Evolutionary conservation across 2,113 vertebrate species (phyloP).

Genomic region (Eudyptes chrysolophus): DNA sequence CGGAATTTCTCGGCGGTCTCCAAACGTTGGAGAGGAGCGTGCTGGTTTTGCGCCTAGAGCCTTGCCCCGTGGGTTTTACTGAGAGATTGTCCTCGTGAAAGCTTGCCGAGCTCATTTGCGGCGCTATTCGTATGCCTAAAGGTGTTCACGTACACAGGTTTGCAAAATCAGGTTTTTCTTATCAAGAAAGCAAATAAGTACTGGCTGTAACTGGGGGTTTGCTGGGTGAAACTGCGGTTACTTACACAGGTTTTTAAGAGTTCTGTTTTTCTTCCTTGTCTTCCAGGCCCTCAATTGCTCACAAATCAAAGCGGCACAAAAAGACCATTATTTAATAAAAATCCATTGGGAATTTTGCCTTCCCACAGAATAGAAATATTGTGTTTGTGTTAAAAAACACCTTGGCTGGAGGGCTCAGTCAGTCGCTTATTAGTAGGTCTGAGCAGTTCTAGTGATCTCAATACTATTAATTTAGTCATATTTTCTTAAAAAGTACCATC

Average conservation of each 20-base stretch:
- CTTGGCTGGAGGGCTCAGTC: background rate
- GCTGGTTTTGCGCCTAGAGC: accelerated
- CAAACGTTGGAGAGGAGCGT: accelerated
- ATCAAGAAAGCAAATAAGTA: background rate
- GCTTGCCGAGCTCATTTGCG: accelerated
- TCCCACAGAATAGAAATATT: accelerated
- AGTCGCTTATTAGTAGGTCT: background rate
- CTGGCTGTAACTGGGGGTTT: background rate
- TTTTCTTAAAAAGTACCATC: background rate
- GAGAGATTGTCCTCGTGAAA: background rate
- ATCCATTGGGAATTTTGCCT: background rate
- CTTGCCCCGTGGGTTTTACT: background rate
- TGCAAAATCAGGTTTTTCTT: background rate
- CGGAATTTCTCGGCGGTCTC: accelerated
- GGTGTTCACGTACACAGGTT: accelerated
- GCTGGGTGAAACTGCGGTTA: background rate
- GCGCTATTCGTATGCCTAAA: accelerated
- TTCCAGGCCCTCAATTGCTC: background rate
- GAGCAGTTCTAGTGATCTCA: background rate
- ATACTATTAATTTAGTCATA: background rate
- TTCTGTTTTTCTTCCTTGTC: background rate
- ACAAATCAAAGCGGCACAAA: background rate
- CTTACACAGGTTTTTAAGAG: background rate
- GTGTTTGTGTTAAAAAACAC: background rate
- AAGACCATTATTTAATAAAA: background rate